Base-by-base conservation (phyloP, 2,797 vertebrate genomes). In the Hapalemur alaotrensis region DNA sequence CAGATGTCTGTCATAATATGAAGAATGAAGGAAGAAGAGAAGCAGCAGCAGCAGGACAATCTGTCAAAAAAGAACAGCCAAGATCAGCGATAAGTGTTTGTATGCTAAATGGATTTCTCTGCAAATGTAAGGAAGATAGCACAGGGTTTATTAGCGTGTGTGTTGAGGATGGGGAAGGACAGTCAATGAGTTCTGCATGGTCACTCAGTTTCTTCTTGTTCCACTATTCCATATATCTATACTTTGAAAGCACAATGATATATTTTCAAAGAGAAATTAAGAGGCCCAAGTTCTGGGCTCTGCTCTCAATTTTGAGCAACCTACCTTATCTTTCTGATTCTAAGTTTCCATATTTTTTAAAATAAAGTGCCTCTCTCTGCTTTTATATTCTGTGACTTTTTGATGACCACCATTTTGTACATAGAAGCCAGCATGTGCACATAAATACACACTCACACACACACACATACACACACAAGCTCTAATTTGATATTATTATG, bases 1-100 rank as follows among this genome's bases (percentile, higher is more conserved):
- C 65, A 88, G 52, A 95, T 97, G 81, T 96, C 96, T 97, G 13
- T 92, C 73, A 81, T n/a, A 41, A 61, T 15, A 11, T 81, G 85
- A 97, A 95, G 93, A 95, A 97, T 8, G 8, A 57, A 79, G 69
- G 85, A 81, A 69, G 25, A 65, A 14, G 41, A 12, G 32, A 70
- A 92, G 23, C 67, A 96, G 84, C 85, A 94, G 9, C 28, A 97
- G 81, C 1, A 90, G 57, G 38, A 88, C 30, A 76, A 65, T 93
- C 95, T 93, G 94, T 70, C 63, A 32, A 35, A 73, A 41, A 70
- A 94, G 93, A 94, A 63, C 5, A 35, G 59, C 52, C 80, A 65
- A 35, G 15, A 5, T 13, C 9, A 41, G 46, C n/a, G 46, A 69
- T 63, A 17, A 28, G 32, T n/a, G 30, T 59, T 52, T 89, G 59